Conservation (phyloP, 1,140 invertebrate genomes). For the Steinernema feltiae region DNA sequence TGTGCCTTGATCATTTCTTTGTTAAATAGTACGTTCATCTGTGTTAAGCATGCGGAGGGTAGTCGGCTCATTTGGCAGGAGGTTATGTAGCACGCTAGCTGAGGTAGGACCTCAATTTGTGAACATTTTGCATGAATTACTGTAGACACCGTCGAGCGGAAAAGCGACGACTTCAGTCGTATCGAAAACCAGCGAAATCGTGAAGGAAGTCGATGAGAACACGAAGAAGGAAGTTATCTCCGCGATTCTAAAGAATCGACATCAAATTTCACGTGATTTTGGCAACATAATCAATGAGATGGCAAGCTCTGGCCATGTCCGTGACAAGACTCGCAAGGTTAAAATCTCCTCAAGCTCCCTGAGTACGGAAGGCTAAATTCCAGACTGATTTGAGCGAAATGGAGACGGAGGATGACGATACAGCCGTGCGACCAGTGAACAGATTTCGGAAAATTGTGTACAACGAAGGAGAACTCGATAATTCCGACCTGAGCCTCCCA, state of each 20-base stretch:
- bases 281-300: not conserved
- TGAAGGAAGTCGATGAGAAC: not conserved
- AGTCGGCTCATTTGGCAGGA: not conserved
- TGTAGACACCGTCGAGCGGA: not conserved
- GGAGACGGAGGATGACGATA: constrained; percentile 18
- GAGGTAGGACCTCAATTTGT: not conserved
- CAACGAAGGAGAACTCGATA: constrained; percentile 49
- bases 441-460: constrained; percentile 48
- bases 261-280: not conserved
- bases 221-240: not conserved
- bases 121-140: not conserved
- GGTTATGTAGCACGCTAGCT: not conserved
- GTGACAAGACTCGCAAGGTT: not conserved
- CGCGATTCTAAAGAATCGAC: not conserved
- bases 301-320: not conserved
- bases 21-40: too few species aligned
- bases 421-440: constrained; percentile 40
- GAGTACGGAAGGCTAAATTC: not conserved
- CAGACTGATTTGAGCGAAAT: constrained; percentile 14
- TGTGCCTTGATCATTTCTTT: too few species aligned
- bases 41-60: not conserved
- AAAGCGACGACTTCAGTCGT: not conserved
- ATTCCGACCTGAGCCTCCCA: constrained; percentile 45
- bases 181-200: not conserved
- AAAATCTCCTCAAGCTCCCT: not conserved